These are phyloP conservation scores for Halichoeres trimaculatus DNA, from an alignment of 2,113 vertebrate genomes.

Conservation along the genomic window DNA sequence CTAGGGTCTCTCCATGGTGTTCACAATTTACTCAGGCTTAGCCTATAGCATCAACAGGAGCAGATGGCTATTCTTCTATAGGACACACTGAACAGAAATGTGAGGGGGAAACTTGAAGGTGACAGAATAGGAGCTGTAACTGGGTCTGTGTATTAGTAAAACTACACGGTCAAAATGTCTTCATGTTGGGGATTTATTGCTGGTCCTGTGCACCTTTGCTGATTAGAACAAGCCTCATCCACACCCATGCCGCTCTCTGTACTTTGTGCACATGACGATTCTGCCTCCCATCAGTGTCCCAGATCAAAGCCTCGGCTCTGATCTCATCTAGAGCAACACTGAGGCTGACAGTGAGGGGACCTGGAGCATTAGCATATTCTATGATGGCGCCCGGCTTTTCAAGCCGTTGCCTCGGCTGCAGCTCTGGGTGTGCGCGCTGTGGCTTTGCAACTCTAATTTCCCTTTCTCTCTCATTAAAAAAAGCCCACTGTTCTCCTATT, in stretches of 20 bases:
- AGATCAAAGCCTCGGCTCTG: constrained; percentile 77
- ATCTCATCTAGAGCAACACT: constrained; percentile 77
- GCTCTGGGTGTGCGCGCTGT: constrained; percentile 74
- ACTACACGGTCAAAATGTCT: constrained; percentile 10
- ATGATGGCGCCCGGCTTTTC: constrained; percentile 79
- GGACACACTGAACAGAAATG: constrained; percentile 35
- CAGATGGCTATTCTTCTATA: constrained; percentile 74
- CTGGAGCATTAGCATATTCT: constrained; percentile 80
- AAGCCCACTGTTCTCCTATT: constrained; percentile 83
- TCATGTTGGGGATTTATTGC: not conserved
- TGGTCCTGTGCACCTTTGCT: constrained; percentile 44
- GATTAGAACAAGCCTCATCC: constrained; percentile 53
- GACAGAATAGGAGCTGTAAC: constrained; percentile 7
- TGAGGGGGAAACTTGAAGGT: constrained; percentile 22
- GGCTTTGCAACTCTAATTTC: constrained; percentile 82
- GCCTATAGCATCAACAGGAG: constrained; percentile 64
- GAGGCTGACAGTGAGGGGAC: constrained; percentile 74
- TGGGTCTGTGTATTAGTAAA: constrained; percentile 1
- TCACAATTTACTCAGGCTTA: constrained; percentile 47
- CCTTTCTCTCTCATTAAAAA: constrained; percentile 82
- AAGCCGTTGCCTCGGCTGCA: constrained; percentile 74
- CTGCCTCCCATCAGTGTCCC: constrained; percentile 69
- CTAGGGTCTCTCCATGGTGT: constrained; percentile 55
- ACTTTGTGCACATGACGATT: constrained; percentile 64
- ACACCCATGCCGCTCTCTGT: constrained; percentile 55